Conservation (phyloP, 2,888 invertebrate genomes). For the Perizoma affinitatum region DNA sequence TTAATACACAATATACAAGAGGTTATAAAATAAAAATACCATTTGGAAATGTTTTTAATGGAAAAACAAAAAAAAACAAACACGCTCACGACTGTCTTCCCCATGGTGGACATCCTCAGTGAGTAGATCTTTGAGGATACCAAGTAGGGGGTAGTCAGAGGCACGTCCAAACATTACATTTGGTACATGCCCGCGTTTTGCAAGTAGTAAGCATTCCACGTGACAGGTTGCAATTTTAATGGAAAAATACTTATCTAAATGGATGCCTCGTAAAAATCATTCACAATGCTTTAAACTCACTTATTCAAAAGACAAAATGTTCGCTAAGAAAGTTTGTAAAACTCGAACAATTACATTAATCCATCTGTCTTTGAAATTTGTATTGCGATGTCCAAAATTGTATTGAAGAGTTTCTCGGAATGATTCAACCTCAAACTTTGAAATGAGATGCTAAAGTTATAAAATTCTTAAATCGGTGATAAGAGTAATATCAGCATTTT, state of each 20-base stretch:
- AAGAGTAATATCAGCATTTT: background rate
- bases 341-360: slow-evolving; percentile 41
- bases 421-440: slow-evolving; percentile 31
- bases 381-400: slow-evolving; percentile 39
- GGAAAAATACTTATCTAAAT: background rate
- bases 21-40: background rate
- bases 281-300: background rate
- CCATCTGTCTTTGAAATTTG: slow-evolving; percentile 40
- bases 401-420: slow-evolving; percentile 32
- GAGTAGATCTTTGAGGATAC: too few species aligned
- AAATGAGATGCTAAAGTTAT: slow-evolving; percentile 24
- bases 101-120: too few species aligned
- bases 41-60: background rate
- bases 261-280: too few species aligned
- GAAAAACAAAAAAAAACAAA: too few species aligned
- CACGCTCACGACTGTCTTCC: too few species aligned
- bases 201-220: too few species aligned
- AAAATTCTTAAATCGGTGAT: slow-evolving; percentile 18
- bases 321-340: slow-evolving; percentile 32
- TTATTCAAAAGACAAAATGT: slow-evolving; percentile 25
- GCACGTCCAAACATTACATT: too few species aligned
- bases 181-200: too few species aligned
- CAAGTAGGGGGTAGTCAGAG: too few species aligned
- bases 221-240: too few species aligned
- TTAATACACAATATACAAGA: too few species aligned